Base-by-base conservation (phyloP, 2,113 vertebrate genomes). In the Sapajus apella region DNA sequence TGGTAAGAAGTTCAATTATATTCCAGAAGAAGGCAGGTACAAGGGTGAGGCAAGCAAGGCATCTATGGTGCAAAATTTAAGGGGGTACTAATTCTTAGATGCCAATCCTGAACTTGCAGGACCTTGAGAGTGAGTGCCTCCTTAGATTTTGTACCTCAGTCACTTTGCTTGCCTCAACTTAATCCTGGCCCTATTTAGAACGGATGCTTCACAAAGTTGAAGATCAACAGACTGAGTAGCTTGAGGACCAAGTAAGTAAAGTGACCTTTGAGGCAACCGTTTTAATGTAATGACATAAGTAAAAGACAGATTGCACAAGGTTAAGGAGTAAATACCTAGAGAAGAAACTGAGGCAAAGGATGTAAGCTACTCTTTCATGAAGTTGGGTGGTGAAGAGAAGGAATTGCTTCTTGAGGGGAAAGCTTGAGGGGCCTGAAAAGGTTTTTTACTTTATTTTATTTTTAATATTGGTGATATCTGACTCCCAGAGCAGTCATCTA, bases 391-490 rank as follows among this genome's bases (percentile, higher is more conserved):
- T 55, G 16, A 93, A 91, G 61, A 16, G 52, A 95, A 86, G 89
- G 17, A 64, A 73, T 50, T 80, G 8, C 12, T 50, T 32, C 25
- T 75, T 55, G 45, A 47, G 76, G 8, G 35, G 4, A 94, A 87
- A 96, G 8, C 43, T 52, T 45, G 56, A 47, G 72, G 8, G 27
- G 4, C 21, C 35, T 32, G 43, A 35, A 27, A 86, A 55, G 4
- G 58, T 83, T 91, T 91, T 91, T 85, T 80, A 70, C 43, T 68
- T 88, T 17, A 52, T 61, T 77, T 86, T 84, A 73, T 68, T 95
- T 94, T 96, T 77, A 61, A 91, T 90, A 86, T 68, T 81, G 52
- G 81, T 47, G 70, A 58, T 70, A 91, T 58, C 23, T 89, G 87
- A 79, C 58, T 66, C 30, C 5, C 52, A 40, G 83, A 91, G 21